These are phyloP conservation scores for Anarrhichthys ocellatus DNA, from an alignment of 2,113 vertebrate species.

Conservation along the genomic window DNA sequence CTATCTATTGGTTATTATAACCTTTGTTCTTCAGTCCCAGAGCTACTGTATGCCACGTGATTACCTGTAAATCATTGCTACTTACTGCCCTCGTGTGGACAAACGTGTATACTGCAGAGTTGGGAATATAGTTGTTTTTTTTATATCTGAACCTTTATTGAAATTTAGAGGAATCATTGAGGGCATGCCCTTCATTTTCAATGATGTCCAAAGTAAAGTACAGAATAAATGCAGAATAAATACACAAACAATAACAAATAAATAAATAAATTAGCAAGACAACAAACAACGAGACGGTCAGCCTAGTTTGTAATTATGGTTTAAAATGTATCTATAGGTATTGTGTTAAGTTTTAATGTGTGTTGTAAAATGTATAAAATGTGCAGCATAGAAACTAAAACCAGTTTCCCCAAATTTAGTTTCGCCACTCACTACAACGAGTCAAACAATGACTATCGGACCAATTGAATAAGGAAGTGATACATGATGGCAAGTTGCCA, in stretches of 20 bases:
- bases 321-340: neutral
- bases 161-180: neutral
- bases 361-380: neutral
- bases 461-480: neutral
- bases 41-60: neutral
- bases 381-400: neutral
- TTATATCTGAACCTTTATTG: neutral
- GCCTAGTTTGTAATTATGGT: neutral
- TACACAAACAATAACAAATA: neutral
- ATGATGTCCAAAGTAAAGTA: neutral
- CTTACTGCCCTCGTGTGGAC: slow-evolving; percentile 39
- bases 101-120: slow-evolving; percentile 12
- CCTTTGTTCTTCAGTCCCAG: neutral
- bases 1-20: neutral
- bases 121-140: neutral
- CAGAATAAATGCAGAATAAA: neutral
- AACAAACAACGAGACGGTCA: neutral
- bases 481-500: neutral
- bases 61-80: slow-evolving; percentile 28
- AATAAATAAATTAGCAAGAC: neutral
- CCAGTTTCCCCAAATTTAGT: neutral
- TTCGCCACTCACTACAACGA: neutral
- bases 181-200: neutral
- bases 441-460: neutral
- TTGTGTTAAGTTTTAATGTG: neutral